phyloP scores from a whole-genome alignment of 2,888 invertebrate genomes.

The Eumacrocentrus americanus region DNA sequence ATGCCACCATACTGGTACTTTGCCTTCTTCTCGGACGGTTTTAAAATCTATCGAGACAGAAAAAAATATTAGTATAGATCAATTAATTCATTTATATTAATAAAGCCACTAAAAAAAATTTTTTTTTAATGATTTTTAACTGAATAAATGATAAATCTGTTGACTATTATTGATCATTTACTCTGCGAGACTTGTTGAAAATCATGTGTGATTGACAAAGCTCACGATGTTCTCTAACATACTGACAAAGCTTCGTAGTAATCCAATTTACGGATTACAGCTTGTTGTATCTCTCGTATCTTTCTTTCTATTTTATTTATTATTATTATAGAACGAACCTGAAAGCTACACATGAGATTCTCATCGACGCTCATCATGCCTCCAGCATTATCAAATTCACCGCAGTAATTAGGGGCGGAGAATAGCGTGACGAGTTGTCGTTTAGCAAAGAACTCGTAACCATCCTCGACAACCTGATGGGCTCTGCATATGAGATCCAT shows the following conservation, averaged over 20 bases:
- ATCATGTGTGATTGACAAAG: too few species aligned
- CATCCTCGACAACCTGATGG: conserved; percentile 97
- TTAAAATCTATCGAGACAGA: conserved; percentile 79
- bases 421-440: conserved; percentile 96
- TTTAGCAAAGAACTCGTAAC: conserved; percentile 99
- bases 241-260: too few species aligned
- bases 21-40: conserved; percentile 99
- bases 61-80: conserved; percentile 4
- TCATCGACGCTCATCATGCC: conserved; percentile 99
- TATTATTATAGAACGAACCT: conserved; percentile 66
- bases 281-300: too few species aligned
- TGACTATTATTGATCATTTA: too few species aligned
- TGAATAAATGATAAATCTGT: too few species aligned
- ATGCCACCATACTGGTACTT: conserved; percentile 96
- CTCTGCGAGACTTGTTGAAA: too few species aligned
- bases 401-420: conserved; percentile 98
- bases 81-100: neutral
- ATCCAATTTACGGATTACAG: too few species aligned
- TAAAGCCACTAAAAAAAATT: conserved; percentile 10
- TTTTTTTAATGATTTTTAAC: neutral
- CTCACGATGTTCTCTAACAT: too few species aligned
- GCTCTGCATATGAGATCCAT: conserved; percentile 97
- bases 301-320: too few species aligned
- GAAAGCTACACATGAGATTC: conserved; percentile 99
- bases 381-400: conserved; percentile 98